A percentile compares a stretch with the other conserved stretches of the same genome.
phyloP scores from a whole-genome alignment of 2,113 vertebrate species.

The Pampusana beccarii region DNA sequence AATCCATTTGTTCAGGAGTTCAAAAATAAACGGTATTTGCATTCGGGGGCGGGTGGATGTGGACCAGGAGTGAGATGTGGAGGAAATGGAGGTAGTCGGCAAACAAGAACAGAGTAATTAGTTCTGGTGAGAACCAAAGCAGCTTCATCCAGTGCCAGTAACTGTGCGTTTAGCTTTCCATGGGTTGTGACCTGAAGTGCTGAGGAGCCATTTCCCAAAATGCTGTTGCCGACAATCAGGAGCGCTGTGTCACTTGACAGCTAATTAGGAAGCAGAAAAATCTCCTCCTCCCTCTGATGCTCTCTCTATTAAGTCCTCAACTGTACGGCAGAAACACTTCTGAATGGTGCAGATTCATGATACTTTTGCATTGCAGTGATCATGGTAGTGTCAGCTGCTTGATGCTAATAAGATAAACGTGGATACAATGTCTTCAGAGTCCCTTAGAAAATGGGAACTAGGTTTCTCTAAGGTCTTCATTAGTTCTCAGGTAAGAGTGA shows the following conservation, averaged over 20 bases:
- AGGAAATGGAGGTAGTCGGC: background rate
- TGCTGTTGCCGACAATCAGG: background rate
- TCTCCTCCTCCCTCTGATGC: background rate
- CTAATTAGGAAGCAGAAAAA: constrained; percentile 33
- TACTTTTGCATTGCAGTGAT: background rate
- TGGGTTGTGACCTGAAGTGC: background rate
- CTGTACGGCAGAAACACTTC: background rate
- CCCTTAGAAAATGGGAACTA: background rate
- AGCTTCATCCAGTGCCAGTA: background rate
- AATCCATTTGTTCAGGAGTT: background rate
- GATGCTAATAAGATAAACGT: background rate
- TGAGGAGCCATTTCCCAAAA: background rate
- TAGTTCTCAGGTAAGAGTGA: background rate
- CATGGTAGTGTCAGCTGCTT: background rate
- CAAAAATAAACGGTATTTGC: background rate
- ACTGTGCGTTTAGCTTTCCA: background rate
- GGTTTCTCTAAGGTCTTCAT: constrained; percentile 1
- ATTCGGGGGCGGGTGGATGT: background rate
- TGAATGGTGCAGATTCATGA: background rate
- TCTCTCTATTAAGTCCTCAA: background rate
- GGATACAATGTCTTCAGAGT: background rate
- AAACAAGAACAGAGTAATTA: background rate
- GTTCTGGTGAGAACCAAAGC: background rate
- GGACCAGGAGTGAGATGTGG: background rate
- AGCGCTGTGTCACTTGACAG: background rate